These are phyloP conservation scores for Intellagama lesueurii DNA, from an alignment of 2,797 vertebrate species.

Conservation along the genomic window DNA sequence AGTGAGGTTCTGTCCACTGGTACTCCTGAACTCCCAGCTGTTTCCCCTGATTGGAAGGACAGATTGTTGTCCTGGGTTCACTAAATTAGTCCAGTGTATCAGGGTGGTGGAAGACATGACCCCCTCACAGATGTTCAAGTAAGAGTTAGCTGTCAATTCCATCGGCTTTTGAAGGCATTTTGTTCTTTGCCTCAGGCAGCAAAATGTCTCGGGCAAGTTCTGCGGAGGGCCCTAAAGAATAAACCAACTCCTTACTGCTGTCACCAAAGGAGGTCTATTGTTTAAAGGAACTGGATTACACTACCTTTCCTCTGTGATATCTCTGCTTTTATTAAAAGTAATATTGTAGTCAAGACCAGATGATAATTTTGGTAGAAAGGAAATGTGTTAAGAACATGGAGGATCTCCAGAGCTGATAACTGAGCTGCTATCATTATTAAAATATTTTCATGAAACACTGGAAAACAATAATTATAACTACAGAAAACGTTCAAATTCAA, in stretches of 20 bases:
- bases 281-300: conserved; percentile 15
- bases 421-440: neutral
- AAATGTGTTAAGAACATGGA: neutral
- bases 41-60: neutral
- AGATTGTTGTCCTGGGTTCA: neutral
- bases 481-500: neutral
- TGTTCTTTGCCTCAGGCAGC: neutral
- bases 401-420: neutral
- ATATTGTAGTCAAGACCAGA: neutral
- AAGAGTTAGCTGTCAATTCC: neutral
- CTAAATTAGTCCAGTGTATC: neutral
- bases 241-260: conserved; percentile 28
- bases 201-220: neutral
- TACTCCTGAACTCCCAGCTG: neutral
- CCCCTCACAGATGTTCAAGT: neutral
- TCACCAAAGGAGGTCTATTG: conserved; percentile 51
- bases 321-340: neutral
- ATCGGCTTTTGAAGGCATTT: neutral
- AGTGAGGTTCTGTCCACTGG: neutral
- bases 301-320: neutral
- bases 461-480: conserved; percentile 4
- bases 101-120: neutral
- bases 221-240: neutral
- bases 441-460: neutral
- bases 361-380: conserved; percentile 38